These are phyloP conservation scores for Leptodirus hochenwartii DNA, from an alignment of 2,888 invertebrate species.

Conservation along the genomic window DNA sequence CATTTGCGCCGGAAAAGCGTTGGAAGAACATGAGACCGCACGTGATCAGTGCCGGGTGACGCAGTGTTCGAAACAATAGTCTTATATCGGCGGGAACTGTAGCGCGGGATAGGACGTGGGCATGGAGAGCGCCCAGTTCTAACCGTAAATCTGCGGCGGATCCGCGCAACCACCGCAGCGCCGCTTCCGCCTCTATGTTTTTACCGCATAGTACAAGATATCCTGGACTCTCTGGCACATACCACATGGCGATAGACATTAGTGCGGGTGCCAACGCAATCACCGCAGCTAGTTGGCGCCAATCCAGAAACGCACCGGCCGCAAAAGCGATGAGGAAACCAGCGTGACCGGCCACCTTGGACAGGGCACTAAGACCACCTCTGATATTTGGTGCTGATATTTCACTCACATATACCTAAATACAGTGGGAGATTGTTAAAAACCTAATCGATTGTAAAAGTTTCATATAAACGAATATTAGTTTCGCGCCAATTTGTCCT, in stretches of 20 bases:
- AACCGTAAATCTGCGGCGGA: constrained; percentile 56
- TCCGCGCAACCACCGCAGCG: constrained; percentile 65
- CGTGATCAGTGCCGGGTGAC: constrained; percentile 61
- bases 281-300: constrained; percentile 68
- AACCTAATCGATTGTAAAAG: no score
- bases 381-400: constrained; percentile 74
- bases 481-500: no score
- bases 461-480: no score
- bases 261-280: constrained; percentile 63
- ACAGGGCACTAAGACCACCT: constrained; percentile 69
- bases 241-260: constrained; percentile 54
- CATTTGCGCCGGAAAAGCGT: constrained; percentile 66
- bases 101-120: constrained; percentile 33
- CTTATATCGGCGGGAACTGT: constrained; percentile 8
- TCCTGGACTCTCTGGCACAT: constrained; percentile 80
- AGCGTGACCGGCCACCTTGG: constrained; percentile 71
- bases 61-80: constrained; percentile 22
- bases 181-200: constrained; percentile 54
- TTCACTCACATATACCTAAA: constrained; percentile 87
- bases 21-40: constrained; percentile 83
- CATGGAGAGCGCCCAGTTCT: constrained; percentile 52
- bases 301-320: constrained; percentile 65
- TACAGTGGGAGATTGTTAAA: no score
- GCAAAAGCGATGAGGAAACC: constrained; percentile 72
- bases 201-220: constrained; percentile 59